Conservation (phyloP, 2,797 vertebrate species). For the Sebastes miniatus region DNA sequence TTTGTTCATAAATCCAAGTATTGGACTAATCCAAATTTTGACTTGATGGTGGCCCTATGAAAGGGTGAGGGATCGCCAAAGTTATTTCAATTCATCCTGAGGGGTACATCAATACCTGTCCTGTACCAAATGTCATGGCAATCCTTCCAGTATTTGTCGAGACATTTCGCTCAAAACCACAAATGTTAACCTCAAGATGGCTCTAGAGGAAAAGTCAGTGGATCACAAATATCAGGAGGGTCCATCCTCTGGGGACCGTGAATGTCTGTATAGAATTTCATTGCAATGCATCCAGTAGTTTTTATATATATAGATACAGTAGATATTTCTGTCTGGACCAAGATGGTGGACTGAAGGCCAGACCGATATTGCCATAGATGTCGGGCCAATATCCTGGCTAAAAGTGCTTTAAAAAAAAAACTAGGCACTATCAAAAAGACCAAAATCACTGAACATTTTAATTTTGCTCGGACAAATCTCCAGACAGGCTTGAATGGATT, state of each 20-base stretch:
- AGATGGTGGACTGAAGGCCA: not conserved
- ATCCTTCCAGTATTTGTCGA: not conserved
- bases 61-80: not conserved
- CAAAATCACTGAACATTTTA: conserved; percentile 28
- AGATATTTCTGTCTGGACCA: not conserved
- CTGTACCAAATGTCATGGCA: not conserved
- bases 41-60: too few relatives aligned
- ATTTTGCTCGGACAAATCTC: conserved; percentile 44
- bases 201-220: not conserved
- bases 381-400: not conserved
- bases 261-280: not conserved
- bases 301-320: too few relatives aligned
- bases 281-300: not conserved
- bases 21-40: too few relatives aligned
- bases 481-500: conserved; percentile 67
- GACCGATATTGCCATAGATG: not conserved
- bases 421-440: conserved; percentile 13
- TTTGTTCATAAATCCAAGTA: too few relatives aligned
- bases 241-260: not conserved
- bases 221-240: not conserved
- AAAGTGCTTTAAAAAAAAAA: not conserved
- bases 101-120: not conserved
- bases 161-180: not conserved
- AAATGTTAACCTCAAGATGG: not conserved
- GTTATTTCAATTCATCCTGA: not conserved